A percentile compares a stretch with the other conserved stretches of the same genome.
Evolutionary conservation across 2,797 vertebrate genomes (phyloP).

Genomic region (Myotis vivesi): DNA sequence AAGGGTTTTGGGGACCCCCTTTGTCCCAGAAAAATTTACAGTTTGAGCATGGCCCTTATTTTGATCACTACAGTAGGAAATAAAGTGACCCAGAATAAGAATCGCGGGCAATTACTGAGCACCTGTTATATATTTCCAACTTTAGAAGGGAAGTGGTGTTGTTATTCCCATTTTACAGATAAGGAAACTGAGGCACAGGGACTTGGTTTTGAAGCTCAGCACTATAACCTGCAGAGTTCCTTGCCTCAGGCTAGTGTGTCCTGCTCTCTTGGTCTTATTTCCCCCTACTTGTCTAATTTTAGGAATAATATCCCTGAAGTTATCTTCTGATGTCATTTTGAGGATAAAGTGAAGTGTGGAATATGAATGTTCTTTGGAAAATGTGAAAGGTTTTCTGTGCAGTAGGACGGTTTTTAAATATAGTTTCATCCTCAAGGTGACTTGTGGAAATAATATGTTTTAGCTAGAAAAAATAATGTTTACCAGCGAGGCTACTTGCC

Average conservation of each 20-base stretch:
- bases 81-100: not conserved
- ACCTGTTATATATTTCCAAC: not conserved
- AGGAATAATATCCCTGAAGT: not conserved
- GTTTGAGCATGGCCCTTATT: not conserved
- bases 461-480: not conserved
- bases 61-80: not conserved
- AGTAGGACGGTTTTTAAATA: not conserved
- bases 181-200: not conserved
- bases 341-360: not conserved
- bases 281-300: not conserved
- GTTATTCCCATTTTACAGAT: not conserved
- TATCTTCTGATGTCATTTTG: not conserved
- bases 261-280: not conserved
- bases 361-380: not conserved
- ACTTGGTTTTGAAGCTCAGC: not conserved
- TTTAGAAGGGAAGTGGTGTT: too few relatives aligned
- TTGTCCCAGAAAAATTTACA: not conserved
- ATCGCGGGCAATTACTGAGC: not conserved
- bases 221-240: not conserved
- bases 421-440: not conserved
- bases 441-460: not conserved
- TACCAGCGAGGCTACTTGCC: not conserved
- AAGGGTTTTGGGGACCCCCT: not conserved
- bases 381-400: not conserved
- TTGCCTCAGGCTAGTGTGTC: not conserved